These are phyloP conservation scores for Tamias sibiricus DNA, from an alignment of 2,113 vertebrate species.

Conservation along the genomic window DNA sequence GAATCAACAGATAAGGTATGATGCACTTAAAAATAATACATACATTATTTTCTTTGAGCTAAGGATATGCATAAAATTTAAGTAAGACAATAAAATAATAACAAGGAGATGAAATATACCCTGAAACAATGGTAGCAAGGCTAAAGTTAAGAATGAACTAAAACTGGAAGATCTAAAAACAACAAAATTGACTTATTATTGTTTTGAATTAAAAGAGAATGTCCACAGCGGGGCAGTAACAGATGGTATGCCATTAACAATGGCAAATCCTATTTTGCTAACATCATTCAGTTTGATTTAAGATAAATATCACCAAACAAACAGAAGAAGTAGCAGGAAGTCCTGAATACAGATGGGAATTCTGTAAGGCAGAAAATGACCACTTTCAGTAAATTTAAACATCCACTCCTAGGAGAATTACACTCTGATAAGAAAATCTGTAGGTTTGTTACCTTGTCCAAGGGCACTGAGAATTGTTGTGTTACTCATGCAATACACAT, in stretches of 20 bases:
- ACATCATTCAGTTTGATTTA: neutral
- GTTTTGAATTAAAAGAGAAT: neutral
- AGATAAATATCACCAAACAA: neutral
- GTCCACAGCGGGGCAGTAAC: neutral
- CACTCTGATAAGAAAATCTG: neutral
- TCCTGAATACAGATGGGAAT: neutral
- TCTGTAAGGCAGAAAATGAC: neutral
- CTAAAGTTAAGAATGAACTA: neutral
- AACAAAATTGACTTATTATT: neutral
- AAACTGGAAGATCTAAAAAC: neutral
- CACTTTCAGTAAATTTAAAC: neutral
- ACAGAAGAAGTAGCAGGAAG: neutral
- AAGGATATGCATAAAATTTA: neutral
- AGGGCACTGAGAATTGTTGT: neutral
- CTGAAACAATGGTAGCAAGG: neutral
- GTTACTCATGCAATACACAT: neutral
- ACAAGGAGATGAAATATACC: neutral
- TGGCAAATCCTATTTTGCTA: conserved; percentile 12
- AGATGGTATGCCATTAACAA: neutral
- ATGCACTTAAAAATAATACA: neutral
- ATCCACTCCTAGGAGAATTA: neutral
- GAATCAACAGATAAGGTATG: neutral
- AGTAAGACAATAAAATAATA: conserved; percentile 9
- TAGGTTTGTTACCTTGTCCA: no score
- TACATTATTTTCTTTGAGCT: neutral